These are phyloP conservation scores for Orthonyx spaldingii DNA, from an alignment of 2,113 vertebrate genomes.

Conservation along the genomic window DNA sequence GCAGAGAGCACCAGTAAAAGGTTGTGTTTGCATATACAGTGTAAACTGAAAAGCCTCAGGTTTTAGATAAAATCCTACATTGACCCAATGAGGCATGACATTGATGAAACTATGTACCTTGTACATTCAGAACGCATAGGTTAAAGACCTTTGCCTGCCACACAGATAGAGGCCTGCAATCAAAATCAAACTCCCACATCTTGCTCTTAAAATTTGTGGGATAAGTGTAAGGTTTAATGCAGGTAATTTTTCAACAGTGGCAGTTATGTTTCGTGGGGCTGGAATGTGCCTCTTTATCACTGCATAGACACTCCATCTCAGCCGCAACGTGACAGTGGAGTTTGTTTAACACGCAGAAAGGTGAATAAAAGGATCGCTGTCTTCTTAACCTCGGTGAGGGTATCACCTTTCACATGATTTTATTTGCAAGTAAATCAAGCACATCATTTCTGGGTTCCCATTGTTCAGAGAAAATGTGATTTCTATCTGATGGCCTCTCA, in stretches of 20 bases:
- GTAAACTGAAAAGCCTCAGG: constrained; percentile 61
- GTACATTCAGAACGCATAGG: constrained; percentile 22
- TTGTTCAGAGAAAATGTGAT: constrained; percentile 67
- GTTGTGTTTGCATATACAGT: constrained; percentile 48
- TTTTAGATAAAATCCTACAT: constrained; percentile 63
- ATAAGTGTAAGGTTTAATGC: constrained; percentile 62
- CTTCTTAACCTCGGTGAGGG: constrained; percentile 42
- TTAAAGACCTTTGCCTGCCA: constrained; percentile 60
- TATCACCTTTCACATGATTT: constrained; percentile 69
- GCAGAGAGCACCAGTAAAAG: constrained; percentile 54
- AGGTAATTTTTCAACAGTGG: constrained; percentile 68
- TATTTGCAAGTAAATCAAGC: constrained; percentile 71
- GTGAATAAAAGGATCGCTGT: constrained; percentile 62
- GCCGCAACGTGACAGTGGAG: constrained; percentile 51
- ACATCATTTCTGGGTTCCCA: constrained; percentile 63
- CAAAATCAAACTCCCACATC: constrained; percentile 68
- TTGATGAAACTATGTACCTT: constrained; percentile 45
- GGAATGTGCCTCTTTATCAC: constrained; percentile 63
- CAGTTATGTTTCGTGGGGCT: constrained; percentile 50
- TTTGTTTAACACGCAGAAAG: constrained; percentile 60
- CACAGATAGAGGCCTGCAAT: constrained; percentile 64
- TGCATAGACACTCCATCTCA: constrained; percentile 44
- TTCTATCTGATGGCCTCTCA: constrained; percentile 63
- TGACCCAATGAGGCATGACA: constrained; percentile 54
- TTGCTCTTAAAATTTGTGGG: constrained; percentile 51